Conservation (phyloP, 1,140 invertebrate species). For the Ceratina calcarata region DNA sequence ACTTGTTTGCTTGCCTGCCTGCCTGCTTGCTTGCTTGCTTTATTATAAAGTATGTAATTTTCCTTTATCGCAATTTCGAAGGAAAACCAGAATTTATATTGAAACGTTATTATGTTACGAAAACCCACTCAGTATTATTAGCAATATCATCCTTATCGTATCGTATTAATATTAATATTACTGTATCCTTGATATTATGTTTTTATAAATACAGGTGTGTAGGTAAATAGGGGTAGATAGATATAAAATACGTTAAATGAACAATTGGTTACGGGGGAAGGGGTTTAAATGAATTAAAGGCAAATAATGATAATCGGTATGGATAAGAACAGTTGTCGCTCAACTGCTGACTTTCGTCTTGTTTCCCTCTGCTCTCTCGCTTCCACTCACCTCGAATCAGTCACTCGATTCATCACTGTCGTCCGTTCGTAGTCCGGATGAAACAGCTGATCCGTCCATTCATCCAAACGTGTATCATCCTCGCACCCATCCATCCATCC, state of each 20-base stretch:
- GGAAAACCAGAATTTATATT: conserved; percentile 76
- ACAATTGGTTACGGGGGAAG: conserved; percentile 57
- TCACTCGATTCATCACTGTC: neutral
- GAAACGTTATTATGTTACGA: conserved; percentile 80
- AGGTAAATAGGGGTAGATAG: conserved; percentile 68
- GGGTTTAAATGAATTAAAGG: conserved; percentile 57
- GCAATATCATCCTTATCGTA: conserved; percentile 80
- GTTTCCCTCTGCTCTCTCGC: conserved; percentile 5
- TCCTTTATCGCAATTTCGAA: conserved; percentile 63
- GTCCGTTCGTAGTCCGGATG: too few species aligned
- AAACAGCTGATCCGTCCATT: too few species aligned
- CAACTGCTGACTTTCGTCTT: conserved; percentile 20
- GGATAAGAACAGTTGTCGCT: conserved; percentile 27
- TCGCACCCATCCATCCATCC: too few species aligned
- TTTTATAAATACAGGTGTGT: conserved; percentile 80
- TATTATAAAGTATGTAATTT: conserved; percentile 28
- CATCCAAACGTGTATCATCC: too few species aligned
- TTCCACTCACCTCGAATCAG: neutral
- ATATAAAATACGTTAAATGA: conserved; percentile 67
- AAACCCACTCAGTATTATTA: conserved; percentile 81
- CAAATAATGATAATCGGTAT: conserved; percentile 48
- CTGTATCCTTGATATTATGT: conserved; percentile 80
- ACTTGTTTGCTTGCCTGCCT: neutral
- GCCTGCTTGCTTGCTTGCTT: conserved; percentile 12
- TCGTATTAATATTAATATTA: conserved; percentile 81